Evolutionary conservation across 2,888 invertebrate genomes (phyloP), one percentile per base, ranked within the genome.

Genomic region (Ischnura elegans): DNA sequence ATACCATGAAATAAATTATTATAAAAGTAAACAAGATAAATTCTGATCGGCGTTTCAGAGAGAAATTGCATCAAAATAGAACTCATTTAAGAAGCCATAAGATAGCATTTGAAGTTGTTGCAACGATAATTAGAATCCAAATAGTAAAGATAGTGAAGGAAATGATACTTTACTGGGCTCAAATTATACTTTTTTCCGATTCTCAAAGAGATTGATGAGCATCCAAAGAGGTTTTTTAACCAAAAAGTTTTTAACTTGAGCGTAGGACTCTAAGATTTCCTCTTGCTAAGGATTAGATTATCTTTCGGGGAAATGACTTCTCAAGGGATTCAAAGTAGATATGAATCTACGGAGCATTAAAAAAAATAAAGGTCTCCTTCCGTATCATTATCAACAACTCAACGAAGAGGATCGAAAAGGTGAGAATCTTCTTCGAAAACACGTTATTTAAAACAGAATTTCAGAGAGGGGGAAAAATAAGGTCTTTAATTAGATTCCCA

Each of bases 401-500:
- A n/a, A 13, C 45, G 86, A 2, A 42, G 25, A 19, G 45, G n/a
- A 46, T 5, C n/a, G n/a, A 8, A 45, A 8, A 86, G 36, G 36
- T 36, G 86, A 25, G 46, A 46, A 45, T 45, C 46, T 76, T 76
- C 76, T 76, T 76, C 76, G 36, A 76, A 76, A 86, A 45, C 86
- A 86, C 86, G 46, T 46, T 45, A 45, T 45, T 19, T 86, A 16
- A 76, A 76, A 36, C 76, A 25, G 76, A 36, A 0, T 46, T 46
- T 86, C 46, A 8, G 45, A 46, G 45, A 43, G 45, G 42, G 8
- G 86, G 46, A 86, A 43, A 86, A 86, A 86, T 46, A n/a, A n/a
- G n/a, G 36, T 86, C 86, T 86, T 86, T 86, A 86, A 86, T 86
- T 86, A 86, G 86, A 86, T 86, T 86, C n/a, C 46, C 86, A 45